Base-by-base conservation (phyloP, 2,888 invertebrate genomes). In the Prosapia bicincta region DNA sequence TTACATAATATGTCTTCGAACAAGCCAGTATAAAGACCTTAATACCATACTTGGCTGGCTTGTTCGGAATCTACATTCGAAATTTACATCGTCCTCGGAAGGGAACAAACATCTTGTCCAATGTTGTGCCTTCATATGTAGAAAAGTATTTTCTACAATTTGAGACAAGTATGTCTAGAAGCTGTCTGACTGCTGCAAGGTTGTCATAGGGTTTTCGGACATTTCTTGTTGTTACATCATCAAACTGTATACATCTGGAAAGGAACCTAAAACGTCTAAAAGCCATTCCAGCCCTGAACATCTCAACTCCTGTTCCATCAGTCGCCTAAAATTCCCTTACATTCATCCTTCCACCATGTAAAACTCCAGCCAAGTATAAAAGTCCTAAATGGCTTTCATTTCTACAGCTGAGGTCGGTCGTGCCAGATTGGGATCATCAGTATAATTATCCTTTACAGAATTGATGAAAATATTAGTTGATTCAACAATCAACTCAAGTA, bases 11-110 rank as follows among this genome's bases (percentile, higher is more conserved):
- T n/a, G 54, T 43, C 54, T 71, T 71, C 25, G 71, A 71, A 9
- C 71, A 43, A 43, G 24, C 38, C 5, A 71, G 26, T 25, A 43
- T 71, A 43, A 25, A 71, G 10, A 71, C 71, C 71, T 69, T 69
- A 20, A 69, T 69, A 13, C 69, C 69, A 69, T 69, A 69, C 26
- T 25, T 6, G 5, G 30, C 38, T 15, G 43, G 43, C 20, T 71
- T 24, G n/a, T 32, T 71, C 1, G 71, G 71, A 6, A 71, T 71
- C 25, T 71, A 71, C 71, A 43, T 71, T 30, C 69, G 28, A 69
- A 69, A 69, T 26, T 10, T 69, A 30, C 69, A 69, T n/a, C 32
- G 28, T 23, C 69, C 69, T 69, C 30, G 28, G 69, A 6, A 69
- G 10, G 69, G 69, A 20, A 69, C 28, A 24, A 69, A 23, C 69